Evolutionary conservation across 2,113 vertebrate genomes (phyloP).

Genomic region (Malurus elegans): DNA sequence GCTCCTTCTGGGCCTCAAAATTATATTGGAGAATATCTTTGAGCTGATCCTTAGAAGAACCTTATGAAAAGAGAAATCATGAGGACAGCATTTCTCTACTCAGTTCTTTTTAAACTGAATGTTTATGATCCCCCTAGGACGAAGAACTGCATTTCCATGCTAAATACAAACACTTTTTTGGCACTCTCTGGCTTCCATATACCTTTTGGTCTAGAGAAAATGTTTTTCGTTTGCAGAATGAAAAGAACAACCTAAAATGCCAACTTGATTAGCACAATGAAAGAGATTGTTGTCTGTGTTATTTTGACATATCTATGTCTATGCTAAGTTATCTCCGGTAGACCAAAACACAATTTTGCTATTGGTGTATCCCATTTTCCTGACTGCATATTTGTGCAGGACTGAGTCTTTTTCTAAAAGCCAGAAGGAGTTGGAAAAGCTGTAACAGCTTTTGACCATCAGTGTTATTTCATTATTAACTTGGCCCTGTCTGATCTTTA

Average conservation of each 20-base stretch:
- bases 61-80: not conserved
- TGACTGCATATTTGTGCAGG: not conserved
- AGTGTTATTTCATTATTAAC: conserved; percentile 3
- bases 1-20: not conserved
- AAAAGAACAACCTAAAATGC: not conserved
- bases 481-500: conserved; percentile 28
- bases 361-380: not conserved
- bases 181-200: not conserved
- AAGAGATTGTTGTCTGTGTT: not conserved
- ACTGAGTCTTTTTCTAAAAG: not conserved
- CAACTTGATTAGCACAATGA: not conserved
- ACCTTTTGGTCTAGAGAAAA: not conserved
- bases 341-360: not conserved
- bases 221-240: not conserved
- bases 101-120: not conserved
- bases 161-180: not conserved
- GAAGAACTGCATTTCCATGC: not conserved
- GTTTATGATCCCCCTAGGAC: not conserved
- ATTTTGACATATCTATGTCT: not conserved
- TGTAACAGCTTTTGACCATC: not conserved
- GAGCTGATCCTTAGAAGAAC: not conserved
- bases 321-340: not conserved
- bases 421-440: not conserved
- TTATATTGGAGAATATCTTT: not conserved
- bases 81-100: not conserved